Percentiles rank a stretch among this genome's conserved stretches.
Conservation (phyloP, 92 coral and sea anemone species). For the Actinostola sp. region DNA sequence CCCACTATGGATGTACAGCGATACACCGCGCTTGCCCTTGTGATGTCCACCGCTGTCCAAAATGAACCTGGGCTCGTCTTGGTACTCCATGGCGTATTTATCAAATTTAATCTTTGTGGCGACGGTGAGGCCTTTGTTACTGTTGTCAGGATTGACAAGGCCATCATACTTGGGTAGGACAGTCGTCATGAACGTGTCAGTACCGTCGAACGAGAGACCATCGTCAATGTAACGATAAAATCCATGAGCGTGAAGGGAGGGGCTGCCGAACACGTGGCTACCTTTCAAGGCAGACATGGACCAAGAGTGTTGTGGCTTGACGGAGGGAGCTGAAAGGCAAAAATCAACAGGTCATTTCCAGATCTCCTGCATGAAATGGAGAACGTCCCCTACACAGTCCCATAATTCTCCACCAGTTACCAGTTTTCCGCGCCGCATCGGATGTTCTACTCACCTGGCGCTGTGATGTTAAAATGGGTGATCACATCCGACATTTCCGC, state of each 20-base stretch:
- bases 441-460: conserved; percentile 62
- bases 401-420: not conserved
- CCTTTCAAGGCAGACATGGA: conserved; percentile 68
- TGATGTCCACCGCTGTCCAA: conserved; percentile 90
- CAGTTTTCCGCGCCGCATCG: not conserved
- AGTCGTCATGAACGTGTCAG: conserved; percentile 59
- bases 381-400: no score
- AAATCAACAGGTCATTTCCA: no score
- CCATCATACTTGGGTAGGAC: conserved; percentile 62
- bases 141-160: conserved; percentile 64
- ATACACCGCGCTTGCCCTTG: conserved; percentile 81
- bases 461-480: conserved; percentile 82
- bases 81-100: conserved; percentile 26
- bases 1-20: conserved; percentile 72
- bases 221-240: conserved; percentile 46
- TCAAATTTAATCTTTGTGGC: conserved; percentile 77
- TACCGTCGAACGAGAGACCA: conserved; percentile 81
- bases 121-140: conserved; percentile 73
- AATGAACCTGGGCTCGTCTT: conserved; percentile 74
- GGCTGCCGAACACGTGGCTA: conserved; percentile 72
- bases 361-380: no score
- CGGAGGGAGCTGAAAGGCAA: conserved; percentile 74
- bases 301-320: conserved; percentile 96
- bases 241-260: conserved; percentile 80
- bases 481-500: conserved; percentile 71